phyloP scores from a whole-genome alignment of 2,113 vertebrate species.

The Pelecanoides urinatrix region DNA sequence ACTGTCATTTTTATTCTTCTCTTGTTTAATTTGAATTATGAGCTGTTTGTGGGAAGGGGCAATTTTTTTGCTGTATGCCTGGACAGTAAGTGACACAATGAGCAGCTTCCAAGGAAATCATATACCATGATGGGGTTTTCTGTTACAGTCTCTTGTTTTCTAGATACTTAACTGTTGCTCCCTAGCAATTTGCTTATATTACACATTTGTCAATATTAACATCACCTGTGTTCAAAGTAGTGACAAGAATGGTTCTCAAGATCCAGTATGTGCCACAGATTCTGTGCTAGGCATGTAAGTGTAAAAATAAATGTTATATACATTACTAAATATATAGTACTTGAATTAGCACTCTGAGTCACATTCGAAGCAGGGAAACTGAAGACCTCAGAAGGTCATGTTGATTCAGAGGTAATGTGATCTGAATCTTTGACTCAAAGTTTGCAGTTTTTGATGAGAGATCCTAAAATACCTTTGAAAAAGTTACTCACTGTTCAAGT shows the following conservation, averaged over 20 bases:
- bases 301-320: background rate
- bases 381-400: slow-evolving; percentile 18
- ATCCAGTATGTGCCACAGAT: background rate
- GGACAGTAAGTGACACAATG: background rate
- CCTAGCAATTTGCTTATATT: background rate
- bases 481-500: slow-evolving; percentile 59
- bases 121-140: background rate
- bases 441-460: slow-evolving; percentile 14
- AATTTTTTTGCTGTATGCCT: background rate
- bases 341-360: slow-evolving; percentile 17
- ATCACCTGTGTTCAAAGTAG: background rate
- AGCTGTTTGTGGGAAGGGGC: background rate
- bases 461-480: slow-evolving; percentile 60
- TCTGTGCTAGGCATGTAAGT: slow-evolving; percentile 11
- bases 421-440: slow-evolving; percentile 25
- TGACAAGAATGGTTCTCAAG: background rate
- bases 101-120: background rate
- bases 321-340: background rate
- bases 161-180: background rate
- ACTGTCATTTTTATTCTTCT: background rate
- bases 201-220: background rate
- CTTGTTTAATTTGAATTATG: background rate
- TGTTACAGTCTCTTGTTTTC: background rate
- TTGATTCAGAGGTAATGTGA: slow-evolving; percentile 4
- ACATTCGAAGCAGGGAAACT: background rate